Conservation (phyloP, 2,113 vertebrate genomes). For the Erythrolamprus reginae region DNA sequence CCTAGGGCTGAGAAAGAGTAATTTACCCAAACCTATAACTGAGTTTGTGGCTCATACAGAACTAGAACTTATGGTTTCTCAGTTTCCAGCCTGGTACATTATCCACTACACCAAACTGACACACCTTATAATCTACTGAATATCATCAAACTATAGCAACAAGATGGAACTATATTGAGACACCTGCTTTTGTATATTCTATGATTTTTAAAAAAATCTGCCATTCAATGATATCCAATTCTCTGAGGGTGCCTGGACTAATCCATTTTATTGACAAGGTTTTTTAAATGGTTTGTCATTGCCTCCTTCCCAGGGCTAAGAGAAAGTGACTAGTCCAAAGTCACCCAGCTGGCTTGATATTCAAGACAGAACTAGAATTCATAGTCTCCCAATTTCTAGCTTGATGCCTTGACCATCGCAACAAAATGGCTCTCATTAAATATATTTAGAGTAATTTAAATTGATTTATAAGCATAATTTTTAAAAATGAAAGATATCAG, state of each 20-base stretch:
- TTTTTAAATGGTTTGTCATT: too few species aligned
- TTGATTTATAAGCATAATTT: not conserved
- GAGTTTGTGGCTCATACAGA: not conserved
- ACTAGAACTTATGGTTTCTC: not conserved
- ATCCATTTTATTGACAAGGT: too few species aligned
- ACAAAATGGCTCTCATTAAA: not conserved
- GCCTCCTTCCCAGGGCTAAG: too few species aligned
- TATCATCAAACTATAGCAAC: not conserved
- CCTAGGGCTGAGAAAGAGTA: not conserved
- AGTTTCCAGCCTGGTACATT: not conserved
- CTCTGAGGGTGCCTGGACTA: not conserved
- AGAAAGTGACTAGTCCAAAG: too few species aligned
- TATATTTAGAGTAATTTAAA: not conserved
- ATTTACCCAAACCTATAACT: not conserved
- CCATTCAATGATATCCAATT: not conserved
- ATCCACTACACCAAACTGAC: not conserved
- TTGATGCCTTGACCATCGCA: too few species aligned
- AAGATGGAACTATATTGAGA: not conserved
- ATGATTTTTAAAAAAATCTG: not conserved
- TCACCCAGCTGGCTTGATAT: too few species aligned
- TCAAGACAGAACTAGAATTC: too few species aligned
- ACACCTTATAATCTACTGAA: not conserved
- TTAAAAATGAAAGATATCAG: not conserved
- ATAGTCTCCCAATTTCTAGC: too few species aligned
- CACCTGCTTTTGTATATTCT: not conserved